Percentiles rank a stretch among this genome's conserved stretches.
Evolutionary conservation across 1,140 invertebrate genomes (phyloP).

Genomic region (Delia radicum): DNA sequence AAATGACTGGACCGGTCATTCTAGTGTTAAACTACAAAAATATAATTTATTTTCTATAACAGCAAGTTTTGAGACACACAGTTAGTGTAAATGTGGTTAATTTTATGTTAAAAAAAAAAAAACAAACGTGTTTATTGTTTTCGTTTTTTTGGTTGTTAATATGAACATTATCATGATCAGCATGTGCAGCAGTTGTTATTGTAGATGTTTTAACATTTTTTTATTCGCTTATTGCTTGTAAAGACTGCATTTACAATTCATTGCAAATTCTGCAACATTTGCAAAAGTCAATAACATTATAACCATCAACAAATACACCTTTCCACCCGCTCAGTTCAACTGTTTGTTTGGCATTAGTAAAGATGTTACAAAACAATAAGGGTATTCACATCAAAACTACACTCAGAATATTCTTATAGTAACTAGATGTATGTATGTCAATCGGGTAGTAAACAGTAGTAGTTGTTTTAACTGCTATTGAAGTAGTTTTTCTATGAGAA

Average conservation of each 20-base stretch:
- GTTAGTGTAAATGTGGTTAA: neutral
- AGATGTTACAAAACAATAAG: neutral
- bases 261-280: neutral
- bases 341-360: neutral
- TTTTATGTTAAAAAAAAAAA: neutral
- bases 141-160: neutral
- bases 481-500: too few relatives aligned
- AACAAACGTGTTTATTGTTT: neutral
- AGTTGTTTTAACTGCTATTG: too few relatives aligned
- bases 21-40: too few relatives aligned
- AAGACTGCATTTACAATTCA: neutral
- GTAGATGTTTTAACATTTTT: neutral
- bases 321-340: neutral
- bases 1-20: too few relatives aligned
- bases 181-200: neutral
- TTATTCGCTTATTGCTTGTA: neutral
- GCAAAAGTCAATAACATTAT: neutral
- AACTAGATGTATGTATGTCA: too few relatives aligned
- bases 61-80: too few relatives aligned
- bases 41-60: too few relatives aligned
- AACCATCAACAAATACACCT: neutral
- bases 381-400: too few relatives aligned
- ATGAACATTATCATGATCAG: neutral
- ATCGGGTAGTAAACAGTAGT: too few relatives aligned
- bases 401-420: too few relatives aligned